These are phyloP conservation scores for Acleris sparsana DNA, from an alignment of 2,888 invertebrate genomes.

Conservation along the genomic window DNA sequence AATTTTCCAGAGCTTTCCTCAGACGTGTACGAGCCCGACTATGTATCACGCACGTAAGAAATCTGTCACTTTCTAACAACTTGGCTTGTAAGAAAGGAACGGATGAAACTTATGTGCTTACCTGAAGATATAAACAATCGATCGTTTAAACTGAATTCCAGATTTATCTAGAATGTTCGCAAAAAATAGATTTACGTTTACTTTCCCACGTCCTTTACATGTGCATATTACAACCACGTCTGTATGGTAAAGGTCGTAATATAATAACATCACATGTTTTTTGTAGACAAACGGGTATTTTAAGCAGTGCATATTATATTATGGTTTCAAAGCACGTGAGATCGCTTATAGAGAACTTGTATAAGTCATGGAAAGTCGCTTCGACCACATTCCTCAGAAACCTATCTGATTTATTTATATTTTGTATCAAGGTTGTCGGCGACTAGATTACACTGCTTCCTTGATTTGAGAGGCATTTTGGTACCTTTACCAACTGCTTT, in stretches of 20 bases:
- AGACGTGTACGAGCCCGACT: background rate
- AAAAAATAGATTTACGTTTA: too few relatives aligned
- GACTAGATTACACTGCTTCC: constrained; percentile 16
- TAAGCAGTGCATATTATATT: background rate
- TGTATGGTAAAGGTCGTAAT: too few relatives aligned
- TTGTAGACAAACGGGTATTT: background rate
- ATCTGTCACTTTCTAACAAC: too few relatives aligned
- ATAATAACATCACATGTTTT: background rate
- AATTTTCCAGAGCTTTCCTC: constrained; percentile 19
- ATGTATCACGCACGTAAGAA: too few relatives aligned
- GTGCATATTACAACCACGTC: too few relatives aligned
- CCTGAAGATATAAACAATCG: too few relatives aligned
- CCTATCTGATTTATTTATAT: constrained; percentile 52
- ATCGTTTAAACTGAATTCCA: too few relatives aligned
- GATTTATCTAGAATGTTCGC: too few relatives aligned
- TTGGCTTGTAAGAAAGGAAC: too few relatives aligned
- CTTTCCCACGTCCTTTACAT: too few relatives aligned
- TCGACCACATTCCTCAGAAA: constrained; percentile 57
- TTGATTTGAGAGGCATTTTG: constrained; percentile 11
- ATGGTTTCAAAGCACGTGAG: constrained; percentile 23
- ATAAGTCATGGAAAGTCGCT: constrained; percentile 54
- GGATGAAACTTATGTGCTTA: too few relatives aligned
- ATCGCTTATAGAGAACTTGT: constrained; percentile 35
- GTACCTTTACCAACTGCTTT: too few relatives aligned
- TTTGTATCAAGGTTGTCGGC: constrained; percentile 34